Conservation (phyloP, 2,888 invertebrate species). For the Polietes domitor region DNA sequence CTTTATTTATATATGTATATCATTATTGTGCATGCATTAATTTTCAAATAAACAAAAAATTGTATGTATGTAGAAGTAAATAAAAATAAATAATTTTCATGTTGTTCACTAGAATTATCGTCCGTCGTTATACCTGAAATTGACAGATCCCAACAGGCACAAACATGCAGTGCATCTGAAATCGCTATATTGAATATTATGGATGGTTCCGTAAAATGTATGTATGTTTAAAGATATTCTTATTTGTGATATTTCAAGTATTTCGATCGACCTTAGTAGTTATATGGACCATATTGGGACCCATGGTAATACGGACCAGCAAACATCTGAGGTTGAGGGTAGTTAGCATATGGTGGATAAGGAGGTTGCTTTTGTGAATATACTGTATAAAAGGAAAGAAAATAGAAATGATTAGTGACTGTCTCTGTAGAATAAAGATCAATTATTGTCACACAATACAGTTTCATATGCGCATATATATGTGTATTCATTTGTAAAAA, state of each 20-base stretch:
- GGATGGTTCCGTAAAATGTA: conserved; percentile 2
- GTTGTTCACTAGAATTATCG: conserved; percentile 59
- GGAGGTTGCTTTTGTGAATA: conserved; percentile 97
- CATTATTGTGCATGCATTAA: conserved; percentile 23
- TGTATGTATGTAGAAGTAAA: conserved; percentile 25
- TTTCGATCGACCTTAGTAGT: conserved; percentile 86
- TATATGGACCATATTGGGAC: conserved; percentile 95
- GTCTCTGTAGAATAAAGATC: too few species aligned
- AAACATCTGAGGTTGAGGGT: conserved; percentile 91
- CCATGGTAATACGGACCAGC: conserved; percentile 95
- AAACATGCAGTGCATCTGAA: conserved; percentile 10
- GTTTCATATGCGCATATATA: too few species aligned
- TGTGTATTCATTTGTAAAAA: too few species aligned
- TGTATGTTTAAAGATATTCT: not conserved
- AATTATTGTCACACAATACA: too few species aligned
- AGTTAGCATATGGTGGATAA: conserved; percentile 90
- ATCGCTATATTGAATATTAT: conserved; percentile 37
- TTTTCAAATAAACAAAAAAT: conserved; percentile 38
- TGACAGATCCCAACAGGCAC: conserved; percentile 15
- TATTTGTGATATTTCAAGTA: conserved; percentile 48
- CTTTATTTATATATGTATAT: conserved; percentile 42
- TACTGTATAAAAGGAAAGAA: conserved; percentile 83
- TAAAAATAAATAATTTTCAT: conserved; percentile 63
- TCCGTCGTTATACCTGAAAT: conserved; percentile 15
- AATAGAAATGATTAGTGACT: conserved; percentile 6